Conservation (phyloP, 2,888 invertebrate genomes). For the Leptinotarsa juncta region DNA sequence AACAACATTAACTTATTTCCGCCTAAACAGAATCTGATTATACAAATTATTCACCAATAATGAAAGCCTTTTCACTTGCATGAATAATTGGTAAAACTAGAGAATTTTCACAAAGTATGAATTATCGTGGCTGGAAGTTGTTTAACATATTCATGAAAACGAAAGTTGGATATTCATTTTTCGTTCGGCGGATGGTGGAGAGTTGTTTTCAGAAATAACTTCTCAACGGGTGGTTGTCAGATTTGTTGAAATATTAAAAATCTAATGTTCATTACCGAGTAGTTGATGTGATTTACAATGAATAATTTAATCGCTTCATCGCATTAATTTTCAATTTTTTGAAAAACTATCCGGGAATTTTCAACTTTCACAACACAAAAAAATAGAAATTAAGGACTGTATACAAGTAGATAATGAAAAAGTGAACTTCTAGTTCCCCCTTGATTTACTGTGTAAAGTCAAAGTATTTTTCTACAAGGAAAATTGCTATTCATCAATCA, state of each 20-base stretch:
- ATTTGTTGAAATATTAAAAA: neutral
- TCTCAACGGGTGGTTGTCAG: neutral
- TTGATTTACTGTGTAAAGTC: too few species aligned
- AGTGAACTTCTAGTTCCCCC: too few species aligned
- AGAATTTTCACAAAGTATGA: neutral
- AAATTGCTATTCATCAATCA: neutral
- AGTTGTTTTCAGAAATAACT: neutral
- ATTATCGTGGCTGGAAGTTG: neutral
- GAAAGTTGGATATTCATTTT: slow-evolving; percentile 3
- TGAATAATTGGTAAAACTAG: neutral
- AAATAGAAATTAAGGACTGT: too few species aligned
- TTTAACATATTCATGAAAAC: slow-evolving; percentile 11
- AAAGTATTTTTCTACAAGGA: neutral
- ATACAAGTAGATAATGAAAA: too few species aligned
- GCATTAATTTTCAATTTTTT: too few species aligned
- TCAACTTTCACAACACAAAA: too few species aligned
- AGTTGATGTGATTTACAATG: neutral
- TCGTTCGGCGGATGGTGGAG: neutral
- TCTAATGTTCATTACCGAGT: neutral
- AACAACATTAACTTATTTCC: too few species aligned
- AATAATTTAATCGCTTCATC: too few species aligned
- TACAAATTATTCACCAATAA: neutral
- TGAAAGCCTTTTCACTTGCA: neutral
- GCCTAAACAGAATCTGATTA: neutral
- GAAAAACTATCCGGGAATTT: too few species aligned